Evolutionary conservation across 2,113 vertebrate species (phyloP).

Genomic region (Riparia riparia): DNA sequence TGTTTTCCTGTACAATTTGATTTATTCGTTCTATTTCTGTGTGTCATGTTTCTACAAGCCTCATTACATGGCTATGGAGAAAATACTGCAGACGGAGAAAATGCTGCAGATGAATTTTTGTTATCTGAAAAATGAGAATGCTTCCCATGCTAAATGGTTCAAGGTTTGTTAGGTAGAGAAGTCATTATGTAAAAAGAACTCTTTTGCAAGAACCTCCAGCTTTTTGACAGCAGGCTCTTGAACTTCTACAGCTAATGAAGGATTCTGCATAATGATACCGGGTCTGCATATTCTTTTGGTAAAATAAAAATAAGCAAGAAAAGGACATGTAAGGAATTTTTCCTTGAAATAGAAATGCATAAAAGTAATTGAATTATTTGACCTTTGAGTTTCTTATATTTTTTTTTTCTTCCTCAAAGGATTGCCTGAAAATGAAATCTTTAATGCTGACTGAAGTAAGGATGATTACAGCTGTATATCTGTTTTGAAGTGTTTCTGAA

Average conservation of each 20-base stretch:
- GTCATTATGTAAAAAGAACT: background rate
- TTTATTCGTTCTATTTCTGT: slow-evolving; percentile 44
- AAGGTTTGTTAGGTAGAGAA: slow-evolving; percentile 18
- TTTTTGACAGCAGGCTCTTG: background rate
- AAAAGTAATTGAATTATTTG: background rate
- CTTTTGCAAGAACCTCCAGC: background rate
- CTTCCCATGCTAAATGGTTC: slow-evolving; percentile 13
- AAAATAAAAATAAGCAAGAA: background rate
- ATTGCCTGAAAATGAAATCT: background rate
- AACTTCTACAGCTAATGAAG: background rate
- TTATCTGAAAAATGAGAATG: slow-evolving; percentile 48
- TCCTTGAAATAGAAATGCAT: background rate
- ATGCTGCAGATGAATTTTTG: background rate
- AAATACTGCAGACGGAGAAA: background rate
- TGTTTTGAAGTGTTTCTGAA: background rate
- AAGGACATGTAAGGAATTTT: background rate
- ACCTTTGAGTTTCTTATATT: background rate
- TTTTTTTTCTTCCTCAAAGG: background rate
- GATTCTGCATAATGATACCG: background rate
- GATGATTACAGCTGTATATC: background rate
- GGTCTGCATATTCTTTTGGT: background rate
- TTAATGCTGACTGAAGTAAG: background rate
- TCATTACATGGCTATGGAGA: background rate
- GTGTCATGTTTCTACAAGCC: slow-evolving; percentile 45
- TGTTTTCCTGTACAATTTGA: background rate